Base-by-base conservation (phyloP, 2,797 vertebrate genomes). In the Rhinogobio ventralis region DNA sequence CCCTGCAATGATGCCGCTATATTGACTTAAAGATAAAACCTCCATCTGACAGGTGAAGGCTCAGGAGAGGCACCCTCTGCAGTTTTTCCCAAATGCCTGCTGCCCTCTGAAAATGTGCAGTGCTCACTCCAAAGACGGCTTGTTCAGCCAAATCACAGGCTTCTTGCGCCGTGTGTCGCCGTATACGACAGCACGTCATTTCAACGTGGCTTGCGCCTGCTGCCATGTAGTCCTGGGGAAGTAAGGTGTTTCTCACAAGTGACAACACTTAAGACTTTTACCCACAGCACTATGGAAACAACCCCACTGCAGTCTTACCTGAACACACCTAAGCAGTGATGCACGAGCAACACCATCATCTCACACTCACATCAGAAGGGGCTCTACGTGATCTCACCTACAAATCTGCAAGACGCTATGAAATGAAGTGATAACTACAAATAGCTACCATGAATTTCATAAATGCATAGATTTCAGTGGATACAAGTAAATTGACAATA, bases 111-210 rank as follows among this genome's bases (percentile, higher is more conserved):
- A 87, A 75, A 88, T 76, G 51, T 83, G 76, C 83, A 86, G 42
- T 25, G 45, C 66, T 79, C 86, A 84, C 76, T 83, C 80, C 66
- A 77, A 82, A 36, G 87, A 91, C 89, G 75, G 79, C 90, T 82
- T 93, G 92, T 91, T 93, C 86, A 64, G 55, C 82, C 64, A 8
- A 86, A 94, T 94, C 90, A 93, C 86, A 75, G 81, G 78, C 72
- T 87, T 81, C 7, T 86, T 85, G 87, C 66, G 83, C 83, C 77
- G 57, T 42, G 85, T 90, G 91, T 93, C 90, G 82, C 69, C 60
- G 49, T 82, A 90, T 88, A 84, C 83, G 92, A 93, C 91, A 91
- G 81, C 57, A 73, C 88, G 86, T 92, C 90, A 91, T 84, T 87
- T 91, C 85, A 39, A 88, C 49, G 14, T 55, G 19, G 80, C 72